Percentiles rank a stretch among this genome's conserved stretches.
Conservation (phyloP, 2,113 vertebrate genomes). For the Gracilinanus agilis region DNA sequence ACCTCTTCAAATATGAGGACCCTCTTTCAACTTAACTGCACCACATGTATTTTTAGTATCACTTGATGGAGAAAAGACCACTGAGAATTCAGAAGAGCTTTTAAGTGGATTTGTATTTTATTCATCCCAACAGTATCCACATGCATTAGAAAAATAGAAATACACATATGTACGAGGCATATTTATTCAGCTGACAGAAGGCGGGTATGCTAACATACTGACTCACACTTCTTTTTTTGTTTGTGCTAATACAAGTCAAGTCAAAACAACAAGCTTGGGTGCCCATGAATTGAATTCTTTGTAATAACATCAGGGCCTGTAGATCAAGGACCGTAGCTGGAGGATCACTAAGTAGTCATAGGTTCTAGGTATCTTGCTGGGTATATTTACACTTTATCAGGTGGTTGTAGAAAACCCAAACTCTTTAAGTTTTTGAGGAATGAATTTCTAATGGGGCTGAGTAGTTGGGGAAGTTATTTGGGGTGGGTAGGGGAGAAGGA, state of each 20-base stretch:
- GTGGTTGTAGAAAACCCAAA: not conserved
- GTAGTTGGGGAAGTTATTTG: not conserved
- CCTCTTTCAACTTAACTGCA: not conserved
- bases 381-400: not conserved
- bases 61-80: not conserved
- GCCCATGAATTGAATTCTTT: too few relatives aligned
- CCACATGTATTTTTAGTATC: not conserved
- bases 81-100: not conserved
- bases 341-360: not conserved
- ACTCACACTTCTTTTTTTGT: not conserved
- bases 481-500: too few relatives aligned
- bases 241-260: not conserved
- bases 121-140: not conserved
- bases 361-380: not conserved
- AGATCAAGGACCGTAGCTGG: not conserved
- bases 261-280: not conserved
- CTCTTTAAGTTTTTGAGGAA: not conserved
- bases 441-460: not conserved
- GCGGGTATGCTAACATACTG: not conserved
- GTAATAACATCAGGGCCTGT: too few relatives aligned
- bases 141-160: not conserved
- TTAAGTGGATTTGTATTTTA: not conserved
- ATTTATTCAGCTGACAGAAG: not conserved
- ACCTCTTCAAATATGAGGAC: not conserved
- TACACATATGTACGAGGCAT: not conserved